Conservation (phyloP, 2,888 invertebrate genomes). For the Lasioglossum malachurum region DNA sequence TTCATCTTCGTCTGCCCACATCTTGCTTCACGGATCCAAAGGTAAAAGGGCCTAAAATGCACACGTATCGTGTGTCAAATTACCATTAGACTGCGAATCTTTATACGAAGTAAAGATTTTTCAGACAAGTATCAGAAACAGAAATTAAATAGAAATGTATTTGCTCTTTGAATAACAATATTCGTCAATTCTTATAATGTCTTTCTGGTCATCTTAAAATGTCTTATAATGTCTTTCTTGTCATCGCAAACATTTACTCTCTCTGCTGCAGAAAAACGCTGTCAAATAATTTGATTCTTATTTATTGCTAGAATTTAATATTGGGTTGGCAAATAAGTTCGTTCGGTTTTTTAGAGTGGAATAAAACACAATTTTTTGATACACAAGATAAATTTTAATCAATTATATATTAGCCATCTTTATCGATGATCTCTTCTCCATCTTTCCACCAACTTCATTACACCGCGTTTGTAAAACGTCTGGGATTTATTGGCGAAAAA, state of each 20-base stretch:
- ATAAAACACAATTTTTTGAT: too few relatives aligned
- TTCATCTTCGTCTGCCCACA: conserved; percentile 79
- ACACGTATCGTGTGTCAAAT: neutral
- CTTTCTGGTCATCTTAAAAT: neutral
- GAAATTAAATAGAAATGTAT: neutral
- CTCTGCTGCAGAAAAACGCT: neutral
- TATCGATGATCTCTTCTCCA: too few relatives aligned
- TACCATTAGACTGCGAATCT: neutral
- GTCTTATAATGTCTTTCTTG: neutral
- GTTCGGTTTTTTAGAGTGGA: too few relatives aligned
- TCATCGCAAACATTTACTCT: neutral
- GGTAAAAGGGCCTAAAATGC: conserved; percentile 7
- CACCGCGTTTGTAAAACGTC: too few relatives aligned
- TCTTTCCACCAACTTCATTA: too few relatives aligned
- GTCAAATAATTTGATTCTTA: too few relatives aligned
- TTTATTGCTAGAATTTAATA: too few relatives aligned
- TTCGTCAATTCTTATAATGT: neutral
- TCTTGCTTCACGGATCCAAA: conserved; percentile 41
- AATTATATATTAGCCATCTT: too few relatives aligned
- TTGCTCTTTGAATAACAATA: neutral
- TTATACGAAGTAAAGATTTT: neutral
- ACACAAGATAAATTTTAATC: too few relatives aligned
- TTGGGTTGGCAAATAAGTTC: too few relatives aligned
- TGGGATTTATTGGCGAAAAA: too few relatives aligned
- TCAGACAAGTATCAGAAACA: neutral